Base-by-base conservation (phyloP, 2,113 vertebrate species). In the Lagopus muta region DNA sequence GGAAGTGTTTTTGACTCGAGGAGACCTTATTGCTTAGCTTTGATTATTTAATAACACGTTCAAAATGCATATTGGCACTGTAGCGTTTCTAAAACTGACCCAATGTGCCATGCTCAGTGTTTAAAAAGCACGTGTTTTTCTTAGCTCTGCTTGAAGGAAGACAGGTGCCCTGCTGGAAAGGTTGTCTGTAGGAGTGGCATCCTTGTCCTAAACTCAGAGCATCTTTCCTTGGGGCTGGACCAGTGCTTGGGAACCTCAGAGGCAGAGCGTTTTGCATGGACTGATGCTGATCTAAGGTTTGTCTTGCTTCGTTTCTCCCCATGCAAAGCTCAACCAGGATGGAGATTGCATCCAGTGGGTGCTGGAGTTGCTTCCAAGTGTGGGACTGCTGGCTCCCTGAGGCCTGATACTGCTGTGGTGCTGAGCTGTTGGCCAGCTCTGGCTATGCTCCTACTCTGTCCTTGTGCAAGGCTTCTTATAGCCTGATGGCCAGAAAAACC, bases 61-160 rank as follows among this genome's bases (percentile, higher is more conserved):
- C 4, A 0, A 43, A 65, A 57, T 6, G 7, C 5, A 0, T 18
- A 7, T 21, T 3, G 16, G 38, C 6, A 0, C 7, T 28, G 21
- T 10, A 16, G 21, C 11, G 0, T 11, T 73, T 58, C 8, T 15
- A 38, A 77, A 77, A 18, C 15, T 30, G 64, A 2, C 42, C 78
- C 19, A 32, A n/a, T 8, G 14, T 27, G 45, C 24, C 61, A 32
- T 8, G n/a, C 42, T 69, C 82, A 73, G 7, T 52, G 9, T 76
- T 82, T 50, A 4, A 13, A 92, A 62, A 72, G 4, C 10, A 2
- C 5, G 11, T 19, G 22, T 28, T 28, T 15, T 28, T 28, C 27
- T 16, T 77, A 54, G 34, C 16, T 1, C 2, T 34, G 47, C 25
- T 76, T 62, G 69, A 80, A 60, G 74, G n/a, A 82, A 40, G 28